Evolutionary conservation across 2,888 invertebrate genomes (phyloP), one percentile per base, ranked within the genome.

Genomic region (Standfussiana lucernea): DNA sequence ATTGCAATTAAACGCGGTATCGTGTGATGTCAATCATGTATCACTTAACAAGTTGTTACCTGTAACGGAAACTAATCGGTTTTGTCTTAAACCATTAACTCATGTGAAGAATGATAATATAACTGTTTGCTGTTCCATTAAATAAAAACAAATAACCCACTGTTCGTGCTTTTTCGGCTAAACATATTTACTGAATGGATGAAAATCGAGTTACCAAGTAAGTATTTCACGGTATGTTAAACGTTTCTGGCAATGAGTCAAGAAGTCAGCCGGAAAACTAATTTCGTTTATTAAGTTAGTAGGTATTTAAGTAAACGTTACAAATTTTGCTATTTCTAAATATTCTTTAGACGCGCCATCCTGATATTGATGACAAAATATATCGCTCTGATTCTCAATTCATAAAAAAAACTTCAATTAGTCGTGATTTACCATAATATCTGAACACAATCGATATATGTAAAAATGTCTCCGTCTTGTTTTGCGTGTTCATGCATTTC

Each of bases 1-100:
- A 18, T 37, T 64, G 4, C n/a, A 37, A 24, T 28, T 56, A 37
- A 61, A 40, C 40, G 21, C 32, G 13, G n/a, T 56, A 70, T 64
- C 62, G 21, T 61, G 11, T 35, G 10, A 68, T 72, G 28, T 68
- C 53, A 75, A 70, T 67, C 13, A 50, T 69, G 69, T 56, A n/a
- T 50, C 69, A 72, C 24, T 35, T 50, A 21, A 64, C 32, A 53
- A n/a, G 8, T 28, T 32, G 21, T 8, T 47, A 40, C 61, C 35
- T 47, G 53, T 62, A 40, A 7, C 32, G 32, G 21, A 72, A 64
- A 61, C 53, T 70, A 78, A 77, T 68, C 67, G 64, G 4, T 62
- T 21, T 7, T 68, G 13, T 8, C 28, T 32, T 50, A 67, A 70
- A 81, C 35, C 53, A 64, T 67, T 50, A 11, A 72, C 32, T 50